A percentile compares a stretch with the other conserved stretches of the same genome.
Evolutionary conservation across 1,140 invertebrate genomes (phyloP).

Genomic region (Chironomus tepperi): DNA sequence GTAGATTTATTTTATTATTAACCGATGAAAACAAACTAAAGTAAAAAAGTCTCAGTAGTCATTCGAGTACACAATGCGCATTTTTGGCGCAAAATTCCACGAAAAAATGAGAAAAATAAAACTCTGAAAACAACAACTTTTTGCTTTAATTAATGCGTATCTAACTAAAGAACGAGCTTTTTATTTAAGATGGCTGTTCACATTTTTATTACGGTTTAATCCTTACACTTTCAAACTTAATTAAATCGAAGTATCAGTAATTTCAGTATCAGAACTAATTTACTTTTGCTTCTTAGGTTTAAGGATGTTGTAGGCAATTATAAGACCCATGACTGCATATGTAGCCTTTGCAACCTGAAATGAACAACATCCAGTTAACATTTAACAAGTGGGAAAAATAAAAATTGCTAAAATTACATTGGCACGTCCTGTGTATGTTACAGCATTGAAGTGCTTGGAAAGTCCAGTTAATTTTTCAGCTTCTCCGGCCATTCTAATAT

Average conservation of each 20-base stretch:
- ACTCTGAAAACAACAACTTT: no score
- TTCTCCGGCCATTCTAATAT: conserved; percentile 55
- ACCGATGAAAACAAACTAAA: no score
- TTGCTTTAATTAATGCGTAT: no score
- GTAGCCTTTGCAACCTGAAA: conserved; percentile 54
- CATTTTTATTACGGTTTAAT: background rate
- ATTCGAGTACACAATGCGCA: no score
- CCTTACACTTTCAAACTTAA: background rate
- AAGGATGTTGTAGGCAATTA: conserved; percentile 48
- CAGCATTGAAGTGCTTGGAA: conserved; percentile 53
- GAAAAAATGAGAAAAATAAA: no score
- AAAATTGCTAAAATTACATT: conserved; percentile 49
- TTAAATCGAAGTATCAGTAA: background rate
- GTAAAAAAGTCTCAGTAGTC: no score
- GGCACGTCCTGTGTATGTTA: conserved; percentile 52
- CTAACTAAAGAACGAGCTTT: no score
- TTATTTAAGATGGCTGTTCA: no score
- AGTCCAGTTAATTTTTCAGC: conserved; percentile 48
- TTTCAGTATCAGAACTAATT: conserved; percentile 1
- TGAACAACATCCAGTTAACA: conserved; percentile 23
- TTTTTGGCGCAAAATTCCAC: no score
- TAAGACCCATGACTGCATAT: conserved; percentile 47
- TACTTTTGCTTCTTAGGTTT: conserved; percentile 51
- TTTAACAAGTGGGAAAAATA: conserved; percentile 29
- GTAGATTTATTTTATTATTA: no score